These are phyloP conservation scores for Xanthostigma xanthostigma DNA, from an alignment of 2,888 invertebrate species.

Conservation along the genomic window DNA sequence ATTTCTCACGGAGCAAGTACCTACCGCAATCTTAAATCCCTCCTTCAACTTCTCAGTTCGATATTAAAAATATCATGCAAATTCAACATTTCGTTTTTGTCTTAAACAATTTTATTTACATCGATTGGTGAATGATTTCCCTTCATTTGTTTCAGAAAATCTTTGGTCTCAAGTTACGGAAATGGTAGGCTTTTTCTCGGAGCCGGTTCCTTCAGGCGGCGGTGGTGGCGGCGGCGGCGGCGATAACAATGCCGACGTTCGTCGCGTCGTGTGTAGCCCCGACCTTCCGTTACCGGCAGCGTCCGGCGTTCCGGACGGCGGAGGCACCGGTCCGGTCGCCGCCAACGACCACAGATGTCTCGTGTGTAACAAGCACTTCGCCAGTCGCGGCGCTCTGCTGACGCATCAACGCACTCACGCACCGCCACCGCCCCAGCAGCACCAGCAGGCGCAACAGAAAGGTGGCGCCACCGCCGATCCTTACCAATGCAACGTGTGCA, in stretches of 20 bases:
- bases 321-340: slow-evolving; percentile 3
- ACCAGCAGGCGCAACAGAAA: slow-evolving; percentile 25
- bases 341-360: neutral
- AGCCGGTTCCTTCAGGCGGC: slow-evolving; percentile 27
- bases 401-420: slow-evolving; percentile 13
- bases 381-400: slow-evolving; percentile 6
- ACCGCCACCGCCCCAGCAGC: slow-evolving; percentile 20
- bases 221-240: slow-evolving; percentile 22
- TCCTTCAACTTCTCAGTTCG: no score
- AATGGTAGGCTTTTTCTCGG: slow-evolving; percentile 37
- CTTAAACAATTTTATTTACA: neutral
- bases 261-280: slow-evolving; percentile 42
- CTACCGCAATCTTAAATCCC: no score
- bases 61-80: no score
- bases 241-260: slow-evolving; percentile 24
- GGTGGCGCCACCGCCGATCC: slow-evolving; percentile 42
- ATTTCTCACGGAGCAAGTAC: no score
- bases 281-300: slow-evolving; percentile 35
- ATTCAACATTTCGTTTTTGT: neutral
- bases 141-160: slow-evolving; percentile 26
- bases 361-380: no score
- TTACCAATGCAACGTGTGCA: slow-evolving; percentile 78
- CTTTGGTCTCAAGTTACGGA: slow-evolving; percentile 30
- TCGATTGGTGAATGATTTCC: slow-evolving; percentile 16
- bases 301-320: slow-evolving; percentile 14